A percentile compares a stretch with the other conserved stretches of the same genome.
phyloP scores from a whole-genome alignment of 2,113 vertebrate species.

The Micromys minutus region DNA sequence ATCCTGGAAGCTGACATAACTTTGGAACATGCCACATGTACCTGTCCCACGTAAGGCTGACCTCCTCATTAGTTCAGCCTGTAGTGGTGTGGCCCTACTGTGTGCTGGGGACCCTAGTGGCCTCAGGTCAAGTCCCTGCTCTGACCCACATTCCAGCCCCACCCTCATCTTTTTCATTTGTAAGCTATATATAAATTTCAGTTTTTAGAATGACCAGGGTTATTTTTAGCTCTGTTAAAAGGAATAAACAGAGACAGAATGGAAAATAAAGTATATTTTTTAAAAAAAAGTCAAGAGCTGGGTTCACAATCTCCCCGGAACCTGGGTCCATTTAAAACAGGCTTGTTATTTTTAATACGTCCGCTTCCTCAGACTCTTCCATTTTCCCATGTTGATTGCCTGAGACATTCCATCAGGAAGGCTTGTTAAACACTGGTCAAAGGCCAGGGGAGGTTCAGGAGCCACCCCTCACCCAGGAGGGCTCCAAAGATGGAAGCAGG shows the following conservation, averaged over 20 bases:
- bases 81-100: rapidly evolving
- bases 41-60: rapidly evolving
- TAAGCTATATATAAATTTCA: conserved; percentile 42
- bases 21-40: rapidly evolving
- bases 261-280: conserved; percentile 74
- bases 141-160: not conserved
- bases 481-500: not conserved
- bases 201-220: conserved; percentile 56
- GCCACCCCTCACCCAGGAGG: conserved; percentile 9
- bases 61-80: rapidly evolving
- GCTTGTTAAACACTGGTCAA: conserved; percentile 55
- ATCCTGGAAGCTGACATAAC: rapidly evolving
- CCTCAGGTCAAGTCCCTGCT: not conserved
- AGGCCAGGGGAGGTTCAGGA: conserved; percentile 34
- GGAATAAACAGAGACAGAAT: conserved; percentile 72
- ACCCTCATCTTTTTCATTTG: not conserved
- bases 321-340: conserved; percentile 68
- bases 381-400: conserved; percentile 80
- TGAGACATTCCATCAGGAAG: conserved; percentile 72
- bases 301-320: conserved; percentile 73
- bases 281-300: conserved; percentile 56
- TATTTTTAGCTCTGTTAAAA: conserved; percentile 60
- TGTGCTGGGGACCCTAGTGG: rapidly evolving
- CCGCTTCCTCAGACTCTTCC: conserved; percentile 64
- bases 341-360: conserved; percentile 74